Conservation (phyloP, 1,140 invertebrate genomes). For the Zaprionus kolodkinae region DNA sequence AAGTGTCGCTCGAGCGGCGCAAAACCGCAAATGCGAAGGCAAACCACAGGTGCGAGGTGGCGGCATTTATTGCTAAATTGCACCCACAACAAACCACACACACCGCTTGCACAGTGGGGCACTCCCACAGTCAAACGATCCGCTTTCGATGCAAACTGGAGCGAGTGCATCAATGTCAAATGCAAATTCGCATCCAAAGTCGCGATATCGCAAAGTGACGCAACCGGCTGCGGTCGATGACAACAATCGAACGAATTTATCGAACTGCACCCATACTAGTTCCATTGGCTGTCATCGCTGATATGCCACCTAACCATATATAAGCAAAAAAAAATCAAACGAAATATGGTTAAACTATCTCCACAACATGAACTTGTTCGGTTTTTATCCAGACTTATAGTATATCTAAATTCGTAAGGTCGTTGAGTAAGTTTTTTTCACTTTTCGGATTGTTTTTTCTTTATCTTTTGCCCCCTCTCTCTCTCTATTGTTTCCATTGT, state of each 20-base stretch:
- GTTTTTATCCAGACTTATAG: constrained; percentile 17
- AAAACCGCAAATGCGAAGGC: constrained; percentile 57
- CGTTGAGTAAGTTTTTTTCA: constrained; percentile 18
- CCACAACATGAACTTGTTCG: constrained; percentile 31
- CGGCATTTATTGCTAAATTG: constrained; percentile 29
- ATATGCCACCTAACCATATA: constrained; percentile 37
- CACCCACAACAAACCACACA: constrained; percentile 30
- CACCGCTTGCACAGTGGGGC: constrained; percentile 13
- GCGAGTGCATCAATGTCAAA: constrained; percentile 57
- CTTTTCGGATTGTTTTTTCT: neutral
- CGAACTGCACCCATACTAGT: neutral
- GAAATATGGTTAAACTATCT: constrained; percentile 37
- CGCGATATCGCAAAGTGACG: constrained; percentile 29
- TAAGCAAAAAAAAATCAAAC: neutral
- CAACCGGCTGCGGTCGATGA: constrained; percentile 33
- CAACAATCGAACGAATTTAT: constrained; percentile 6
- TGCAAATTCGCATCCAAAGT: constrained; percentile 23
- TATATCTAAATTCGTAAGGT: constrained; percentile 42
- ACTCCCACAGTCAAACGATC: constrained; percentile 37
- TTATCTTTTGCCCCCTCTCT: neutral
- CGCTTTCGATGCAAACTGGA: constrained; percentile 57
- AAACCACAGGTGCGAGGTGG: constrained; percentile 21
- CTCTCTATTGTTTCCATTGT: neutral
- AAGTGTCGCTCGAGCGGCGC: neutral
- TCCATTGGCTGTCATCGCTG: constrained; percentile 22